A percentile compares a stretch with the other conserved stretches of the same genome.
phyloP scores from a whole-genome alignment of 2,797 vertebrate species.

The Tokudaia tokunoshimensis region DNA sequence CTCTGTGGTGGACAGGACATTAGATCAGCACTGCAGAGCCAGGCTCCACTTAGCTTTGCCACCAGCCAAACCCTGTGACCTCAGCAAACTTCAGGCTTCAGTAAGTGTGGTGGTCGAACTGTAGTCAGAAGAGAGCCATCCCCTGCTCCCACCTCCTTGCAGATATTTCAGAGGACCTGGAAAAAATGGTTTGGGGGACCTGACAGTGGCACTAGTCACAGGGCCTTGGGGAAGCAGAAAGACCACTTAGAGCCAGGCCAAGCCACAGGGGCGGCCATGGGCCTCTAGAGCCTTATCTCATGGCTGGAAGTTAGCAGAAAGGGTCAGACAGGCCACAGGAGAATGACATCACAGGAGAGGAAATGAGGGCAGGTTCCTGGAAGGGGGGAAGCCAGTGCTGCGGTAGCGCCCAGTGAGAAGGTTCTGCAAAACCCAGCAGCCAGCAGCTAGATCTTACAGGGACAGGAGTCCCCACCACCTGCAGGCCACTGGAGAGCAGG shows the following conservation, averaged over 20 bases:
- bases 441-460: neutral
- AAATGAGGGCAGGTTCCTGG: conserved; percentile 71
- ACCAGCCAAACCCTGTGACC: neutral
- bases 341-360: conserved; percentile 70
- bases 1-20: neutral
- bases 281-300: neutral
- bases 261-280: neutral
- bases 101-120: neutral
- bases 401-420: neutral
- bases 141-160: too few species aligned
- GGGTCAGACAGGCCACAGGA: conserved; percentile 23
- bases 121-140: neutral
- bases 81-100: neutral
- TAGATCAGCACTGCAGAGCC: neutral
- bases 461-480: neutral
- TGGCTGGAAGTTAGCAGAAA: neutral
- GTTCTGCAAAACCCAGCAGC: conserved; percentile 55
- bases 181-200: neutral
- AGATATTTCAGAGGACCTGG: neutral
- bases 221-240: neutral
- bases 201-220: neutral
- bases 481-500: neutral
- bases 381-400: conserved; percentile 59
- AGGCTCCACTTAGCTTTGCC: neutral
- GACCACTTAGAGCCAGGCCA: neutral